Conservation (phyloP, 2,888 invertebrate genomes). For the Leucozona laternaria region DNA sequence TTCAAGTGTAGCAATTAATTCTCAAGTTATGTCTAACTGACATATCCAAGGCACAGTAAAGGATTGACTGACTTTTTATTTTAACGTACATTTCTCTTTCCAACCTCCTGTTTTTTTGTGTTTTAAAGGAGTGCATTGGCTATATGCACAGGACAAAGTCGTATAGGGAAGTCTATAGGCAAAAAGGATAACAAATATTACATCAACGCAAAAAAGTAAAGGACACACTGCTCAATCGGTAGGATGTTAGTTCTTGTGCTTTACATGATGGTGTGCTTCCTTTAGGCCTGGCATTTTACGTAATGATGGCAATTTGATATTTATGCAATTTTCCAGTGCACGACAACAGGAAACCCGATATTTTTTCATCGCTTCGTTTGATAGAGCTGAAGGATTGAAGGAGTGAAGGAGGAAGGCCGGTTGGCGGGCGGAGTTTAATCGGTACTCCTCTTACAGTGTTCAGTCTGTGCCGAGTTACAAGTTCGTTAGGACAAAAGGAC, state of each 20-base stretch:
- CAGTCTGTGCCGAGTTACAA: conserved; percentile 46
- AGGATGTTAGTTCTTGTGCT: conserved; percentile 69
- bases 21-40: conserved; percentile 66
- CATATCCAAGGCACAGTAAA: conserved; percentile 47
- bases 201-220: conserved; percentile 21
- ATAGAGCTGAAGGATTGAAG: neutral
- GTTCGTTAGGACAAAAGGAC: conserved; percentile 61
- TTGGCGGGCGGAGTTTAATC: neutral
- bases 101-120: neutral
- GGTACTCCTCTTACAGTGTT: conserved; percentile 10
- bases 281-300: conserved; percentile 70
- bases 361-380: conserved; percentile 43
- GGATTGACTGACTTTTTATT: conserved; percentile 43
- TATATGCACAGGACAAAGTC: conserved; percentile 25
- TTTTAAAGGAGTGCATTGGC: conserved; percentile 50
- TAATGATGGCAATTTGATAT: conserved; percentile 75
- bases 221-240: conserved; percentile 42
- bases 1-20: conserved; percentile 69
- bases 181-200: conserved; percentile 7
- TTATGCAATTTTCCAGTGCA: conserved; percentile 73
- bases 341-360: conserved; percentile 69
- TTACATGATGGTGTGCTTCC: conserved; percentile 70
- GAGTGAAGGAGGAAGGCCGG: too few relatives aligned
- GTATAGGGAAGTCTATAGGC: conserved; percentile 25
- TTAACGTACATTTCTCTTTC: neutral